Evolutionary conservation across 2,797 vertebrate species (phyloP).

Genomic region (Fundulus diaphanus): DNA sequence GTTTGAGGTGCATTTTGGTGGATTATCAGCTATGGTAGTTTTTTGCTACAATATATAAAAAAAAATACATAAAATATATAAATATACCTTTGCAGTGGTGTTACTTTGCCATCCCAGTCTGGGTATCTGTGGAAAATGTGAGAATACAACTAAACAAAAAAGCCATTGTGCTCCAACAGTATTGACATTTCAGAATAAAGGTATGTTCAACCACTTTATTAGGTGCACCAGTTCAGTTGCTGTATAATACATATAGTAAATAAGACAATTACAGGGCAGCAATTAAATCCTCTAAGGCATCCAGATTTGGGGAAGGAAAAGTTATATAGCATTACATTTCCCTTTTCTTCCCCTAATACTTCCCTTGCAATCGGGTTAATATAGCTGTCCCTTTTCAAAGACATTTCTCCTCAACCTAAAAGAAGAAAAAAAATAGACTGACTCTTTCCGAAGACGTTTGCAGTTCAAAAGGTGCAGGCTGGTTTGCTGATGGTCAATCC

Average conservation of each 20-base stretch:
- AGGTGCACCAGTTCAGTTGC: not conserved
- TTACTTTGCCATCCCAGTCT: conserved; percentile 8
- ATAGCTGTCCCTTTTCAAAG: not conserved
- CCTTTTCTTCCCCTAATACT: not conserved
- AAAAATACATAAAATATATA: not conserved
- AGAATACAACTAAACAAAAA: not conserved
- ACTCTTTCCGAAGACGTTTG: conserved; percentile 86
- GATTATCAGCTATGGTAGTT: not conserved
- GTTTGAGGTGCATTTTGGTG: not conserved
- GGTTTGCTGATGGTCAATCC: conserved; percentile 92
- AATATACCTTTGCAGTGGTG: conserved; percentile 1
- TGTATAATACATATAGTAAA: not conserved
- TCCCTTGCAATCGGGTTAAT: not conserved
- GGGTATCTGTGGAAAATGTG: not conserved
- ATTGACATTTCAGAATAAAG: not conserved
- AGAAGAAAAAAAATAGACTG: conserved; percentile 60
- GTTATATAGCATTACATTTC: not conserved
- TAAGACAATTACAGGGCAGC: not conserved
- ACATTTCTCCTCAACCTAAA: not conserved
- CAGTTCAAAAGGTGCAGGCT: conserved; percentile 88
- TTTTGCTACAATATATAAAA: no score
- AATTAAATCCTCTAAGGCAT: not conserved
- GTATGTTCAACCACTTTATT: not conserved
- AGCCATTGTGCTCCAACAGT: not conserved
- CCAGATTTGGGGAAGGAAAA: not conserved